Evolutionary conservation across 2,113 vertebrate species (phyloP).

Genomic region (Passer montanus): DNA sequence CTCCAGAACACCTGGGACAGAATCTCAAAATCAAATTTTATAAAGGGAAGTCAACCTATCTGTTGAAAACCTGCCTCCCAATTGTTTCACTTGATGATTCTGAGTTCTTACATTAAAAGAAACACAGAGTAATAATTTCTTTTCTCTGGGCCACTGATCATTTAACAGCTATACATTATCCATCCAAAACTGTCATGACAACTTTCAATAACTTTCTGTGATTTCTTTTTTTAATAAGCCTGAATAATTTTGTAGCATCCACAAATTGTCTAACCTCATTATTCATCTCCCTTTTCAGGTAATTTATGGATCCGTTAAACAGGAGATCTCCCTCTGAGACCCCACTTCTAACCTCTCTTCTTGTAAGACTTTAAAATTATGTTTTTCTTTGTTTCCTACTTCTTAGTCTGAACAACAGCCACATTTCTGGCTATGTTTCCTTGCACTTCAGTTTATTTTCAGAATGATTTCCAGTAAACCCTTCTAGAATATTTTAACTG

Average conservation of each 20-base stretch:
- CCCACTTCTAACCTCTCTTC: background rate
- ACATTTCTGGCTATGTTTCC: background rate
- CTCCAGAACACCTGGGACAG: background rate
- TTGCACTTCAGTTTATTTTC: background rate
- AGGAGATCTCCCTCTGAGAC: background rate
- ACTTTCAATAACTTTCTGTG: background rate
- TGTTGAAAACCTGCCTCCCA: background rate
- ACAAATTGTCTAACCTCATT: background rate
- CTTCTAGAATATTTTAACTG: background rate
- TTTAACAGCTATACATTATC: background rate
- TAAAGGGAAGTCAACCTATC: background rate
- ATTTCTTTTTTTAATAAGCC: background rate
- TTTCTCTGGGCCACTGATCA: background rate
- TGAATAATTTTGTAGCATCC: background rate
- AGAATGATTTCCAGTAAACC: background rate
- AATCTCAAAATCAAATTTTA: conserved; percentile 1
- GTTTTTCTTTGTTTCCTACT: background rate
- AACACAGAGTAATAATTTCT: background rate
- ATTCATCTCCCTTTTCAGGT: background rate
- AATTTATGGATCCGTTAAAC: background rate
- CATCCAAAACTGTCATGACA: background rate
- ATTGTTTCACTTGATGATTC: background rate
- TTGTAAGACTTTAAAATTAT: background rate
- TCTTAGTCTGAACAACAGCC: background rate
- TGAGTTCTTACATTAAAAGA: background rate